Conservation (phyloP, 2,888 invertebrate genomes). For the Cantharis rustica region DNA sequence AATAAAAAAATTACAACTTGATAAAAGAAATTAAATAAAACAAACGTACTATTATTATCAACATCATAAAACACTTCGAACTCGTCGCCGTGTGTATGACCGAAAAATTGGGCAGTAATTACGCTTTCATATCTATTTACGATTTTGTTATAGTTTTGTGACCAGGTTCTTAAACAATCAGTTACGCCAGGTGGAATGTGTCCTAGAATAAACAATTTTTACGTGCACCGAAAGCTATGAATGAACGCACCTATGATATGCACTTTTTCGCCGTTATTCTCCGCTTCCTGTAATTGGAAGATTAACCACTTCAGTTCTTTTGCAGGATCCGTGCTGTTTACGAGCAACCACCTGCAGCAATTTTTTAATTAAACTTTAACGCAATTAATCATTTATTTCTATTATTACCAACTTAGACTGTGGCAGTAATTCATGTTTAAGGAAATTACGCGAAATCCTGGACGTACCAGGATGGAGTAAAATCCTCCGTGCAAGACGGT, state of each 20-base stretch:
- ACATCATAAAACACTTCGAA: constrained; percentile 92
- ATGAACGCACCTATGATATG: constrained; percentile 77
- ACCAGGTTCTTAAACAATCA: constrained; percentile 94
- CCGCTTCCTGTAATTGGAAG: constrained; percentile 88
- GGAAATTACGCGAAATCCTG: constrained; percentile 88
- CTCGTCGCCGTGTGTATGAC: constrained; percentile 92
- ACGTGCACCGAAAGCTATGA: background rate
- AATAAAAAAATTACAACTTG: background rate
- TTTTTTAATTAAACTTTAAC: background rate
- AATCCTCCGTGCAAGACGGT: constrained; percentile 86
- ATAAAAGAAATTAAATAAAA: constrained; percentile 6
- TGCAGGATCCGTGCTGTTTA: constrained; percentile 96
- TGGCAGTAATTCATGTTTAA: constrained; percentile 96
- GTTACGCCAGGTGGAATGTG: constrained; percentile 95
- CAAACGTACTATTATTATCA: constrained; percentile 70
- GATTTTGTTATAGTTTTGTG: constrained; percentile 87
- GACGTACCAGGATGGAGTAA: constrained; percentile 87
- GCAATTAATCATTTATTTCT: background rate
- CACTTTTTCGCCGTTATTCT: constrained; percentile 92
- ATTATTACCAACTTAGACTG: constrained; percentile 82
- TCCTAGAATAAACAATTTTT: constrained; percentile 54
- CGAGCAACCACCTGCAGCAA: constrained; percentile 76
- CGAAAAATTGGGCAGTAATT: constrained; percentile 88
- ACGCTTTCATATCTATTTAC: constrained; percentile 87
- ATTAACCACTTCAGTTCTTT: constrained; percentile 94